A percentile compares a stretch with the other conserved stretches of the same genome.
Conservation (phyloP, 2,888 invertebrate genomes). For the Coelopa pilipes region DNA sequence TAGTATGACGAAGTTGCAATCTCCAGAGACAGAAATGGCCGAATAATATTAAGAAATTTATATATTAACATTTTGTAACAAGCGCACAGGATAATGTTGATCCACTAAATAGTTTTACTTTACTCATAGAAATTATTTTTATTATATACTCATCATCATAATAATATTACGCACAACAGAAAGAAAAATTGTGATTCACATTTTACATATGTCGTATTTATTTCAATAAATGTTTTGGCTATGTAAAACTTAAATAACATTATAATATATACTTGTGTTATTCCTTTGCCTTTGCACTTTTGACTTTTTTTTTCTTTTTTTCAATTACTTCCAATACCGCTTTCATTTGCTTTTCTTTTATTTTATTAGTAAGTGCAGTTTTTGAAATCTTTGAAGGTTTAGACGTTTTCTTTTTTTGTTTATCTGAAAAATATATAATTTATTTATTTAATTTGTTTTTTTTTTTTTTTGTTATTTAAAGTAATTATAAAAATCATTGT, state of each 20-base stretch:
- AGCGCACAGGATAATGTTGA: no score
- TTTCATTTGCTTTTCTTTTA: conserved; percentile 61
- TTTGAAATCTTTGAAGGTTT: conserved; percentile 43
- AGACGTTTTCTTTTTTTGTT: conserved; percentile 49
- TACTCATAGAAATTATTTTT: no score
- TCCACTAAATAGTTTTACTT: no score
- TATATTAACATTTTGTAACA: no score
- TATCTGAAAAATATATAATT: conserved; percentile 40
- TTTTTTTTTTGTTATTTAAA: no score
- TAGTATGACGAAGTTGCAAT: conserved; percentile 54
- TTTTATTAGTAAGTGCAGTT: conserved; percentile 55
- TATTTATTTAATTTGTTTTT: no score
- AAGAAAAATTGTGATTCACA: background rate
- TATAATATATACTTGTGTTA: background rate
- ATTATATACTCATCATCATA: no score
- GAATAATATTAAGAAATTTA: conserved; percentile 43
- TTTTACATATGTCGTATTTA: background rate
- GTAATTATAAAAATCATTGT: no score
- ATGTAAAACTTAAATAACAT: conserved; percentile 19
- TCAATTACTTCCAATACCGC: conserved; percentile 56
- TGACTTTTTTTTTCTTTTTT: conserved; percentile 55
- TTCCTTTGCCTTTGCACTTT: conserved; percentile 48
- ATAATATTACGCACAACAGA: no score
- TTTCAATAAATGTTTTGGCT: conserved; percentile 31
- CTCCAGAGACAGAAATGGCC: conserved; percentile 43